Conservation (phyloP, 1,140 invertebrate genomes). For the Araneus ventricosus region DNA sequence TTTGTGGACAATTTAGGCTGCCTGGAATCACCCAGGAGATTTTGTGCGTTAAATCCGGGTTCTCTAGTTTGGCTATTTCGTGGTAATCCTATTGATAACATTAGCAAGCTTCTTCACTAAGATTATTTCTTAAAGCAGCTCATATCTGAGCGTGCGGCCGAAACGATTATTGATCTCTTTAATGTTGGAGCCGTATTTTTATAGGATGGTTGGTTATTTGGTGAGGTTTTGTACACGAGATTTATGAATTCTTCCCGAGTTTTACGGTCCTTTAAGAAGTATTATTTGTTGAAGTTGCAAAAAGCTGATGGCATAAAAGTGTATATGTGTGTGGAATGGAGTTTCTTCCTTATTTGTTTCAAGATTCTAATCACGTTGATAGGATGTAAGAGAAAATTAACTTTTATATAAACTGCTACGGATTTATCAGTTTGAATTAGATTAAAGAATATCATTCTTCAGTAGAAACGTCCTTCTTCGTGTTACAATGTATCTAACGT, state of each 20-base stretch:
- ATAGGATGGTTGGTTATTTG: not conserved
- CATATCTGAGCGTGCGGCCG: not conserved
- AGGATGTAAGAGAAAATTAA: too few relatives aligned
- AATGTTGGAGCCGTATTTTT: not conserved
- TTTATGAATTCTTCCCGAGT: not conserved
- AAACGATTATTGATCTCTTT: constrained; percentile 11
- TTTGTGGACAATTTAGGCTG: not conserved
- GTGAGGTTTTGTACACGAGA: not conserved
- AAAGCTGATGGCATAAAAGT: too few relatives aligned
- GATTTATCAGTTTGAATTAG: too few relatives aligned
- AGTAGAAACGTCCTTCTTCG: too few relatives aligned
- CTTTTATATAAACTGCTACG: too few relatives aligned
- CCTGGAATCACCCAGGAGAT: not conserved
- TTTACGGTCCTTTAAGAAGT: not conserved
- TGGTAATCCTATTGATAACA: not conserved
- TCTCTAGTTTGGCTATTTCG: not conserved
- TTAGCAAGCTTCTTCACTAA: not conserved
- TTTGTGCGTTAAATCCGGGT: not conserved
- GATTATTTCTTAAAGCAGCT: not conserved
- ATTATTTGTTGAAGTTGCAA: not conserved
- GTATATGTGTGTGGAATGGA: too few relatives aligned
- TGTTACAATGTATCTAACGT: too few relatives aligned
- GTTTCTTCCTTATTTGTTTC: too few relatives aligned
- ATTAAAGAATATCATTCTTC: too few relatives aligned
- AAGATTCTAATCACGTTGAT: too few relatives aligned